Evolutionary conservation across 2,113 vertebrate genomes (phyloP).

Genomic region (Tursiops truncatus): DNA sequence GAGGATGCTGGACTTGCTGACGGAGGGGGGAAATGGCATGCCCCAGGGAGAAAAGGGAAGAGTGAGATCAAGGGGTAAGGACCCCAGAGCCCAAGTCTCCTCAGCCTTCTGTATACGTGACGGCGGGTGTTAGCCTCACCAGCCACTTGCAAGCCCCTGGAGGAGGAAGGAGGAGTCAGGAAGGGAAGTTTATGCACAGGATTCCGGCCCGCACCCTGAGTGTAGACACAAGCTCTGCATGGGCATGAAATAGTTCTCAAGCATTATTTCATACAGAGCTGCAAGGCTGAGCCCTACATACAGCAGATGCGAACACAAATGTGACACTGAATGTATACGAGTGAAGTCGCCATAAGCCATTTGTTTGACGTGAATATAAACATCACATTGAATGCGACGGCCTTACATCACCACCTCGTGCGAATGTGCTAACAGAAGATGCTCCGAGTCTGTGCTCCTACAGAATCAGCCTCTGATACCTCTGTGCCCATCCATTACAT

Average conservation of each 20-base stretch:
- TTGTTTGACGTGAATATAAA: background rate
- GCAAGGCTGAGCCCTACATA: background rate
- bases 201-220: too few relatives aligned
- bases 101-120: background rate
- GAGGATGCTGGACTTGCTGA: background rate
- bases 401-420: too few relatives aligned
- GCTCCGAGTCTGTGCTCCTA: accelerated
- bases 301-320: too few relatives aligned
- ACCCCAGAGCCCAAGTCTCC: background rate
- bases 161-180: accelerated
- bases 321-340: accelerated
- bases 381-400: accelerated
- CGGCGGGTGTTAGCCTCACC: accelerated
- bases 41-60: background rate
- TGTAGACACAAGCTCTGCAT: background rate
- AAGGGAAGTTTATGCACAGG: background rate
- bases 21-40: accelerated
- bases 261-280: background rate
- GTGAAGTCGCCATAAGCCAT: background rate
- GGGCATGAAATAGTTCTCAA: accelerated
- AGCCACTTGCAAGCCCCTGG: background rate
- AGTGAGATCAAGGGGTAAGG: background rate
- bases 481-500: accelerated
- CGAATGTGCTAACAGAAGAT: background rate
- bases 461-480: background rate